Conservation (phyloP, 2,888 invertebrate genomes). For the Oxycera nigricornis region DNA sequence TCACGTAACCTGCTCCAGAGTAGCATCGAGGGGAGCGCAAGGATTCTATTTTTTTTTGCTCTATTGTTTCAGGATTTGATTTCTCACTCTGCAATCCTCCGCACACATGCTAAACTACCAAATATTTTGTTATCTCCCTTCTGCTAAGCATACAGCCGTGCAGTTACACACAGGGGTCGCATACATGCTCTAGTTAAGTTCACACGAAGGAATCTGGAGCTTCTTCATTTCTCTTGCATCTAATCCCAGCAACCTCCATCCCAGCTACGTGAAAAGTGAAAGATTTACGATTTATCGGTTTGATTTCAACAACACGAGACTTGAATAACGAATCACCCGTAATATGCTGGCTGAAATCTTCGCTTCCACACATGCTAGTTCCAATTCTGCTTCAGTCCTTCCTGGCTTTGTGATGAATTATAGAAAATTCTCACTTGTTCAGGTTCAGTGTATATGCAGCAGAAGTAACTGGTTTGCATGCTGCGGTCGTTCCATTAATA, state of each 20-base stretch:
- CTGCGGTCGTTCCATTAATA: no score
- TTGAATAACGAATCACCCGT: constrained; percentile 49
- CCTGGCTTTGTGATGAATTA: constrained; percentile 14
- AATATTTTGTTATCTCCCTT: constrained; percentile 9
- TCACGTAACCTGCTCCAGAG: not conserved
- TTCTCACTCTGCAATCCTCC: not conserved
- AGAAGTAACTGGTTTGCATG: no score
- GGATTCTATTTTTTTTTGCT: not conserved
- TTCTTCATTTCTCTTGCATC: constrained; percentile 45
- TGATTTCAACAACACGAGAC: constrained; percentile 51
- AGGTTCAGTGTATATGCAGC: no score
- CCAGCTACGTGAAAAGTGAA: constrained; percentile 49
- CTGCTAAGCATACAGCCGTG: not conserved
- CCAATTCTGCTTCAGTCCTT: not conserved
- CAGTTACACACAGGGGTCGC: not conserved
- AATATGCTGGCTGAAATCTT: constrained; percentile 28
- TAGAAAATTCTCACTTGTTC: constrained; percentile 20
- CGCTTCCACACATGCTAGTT: not conserved
- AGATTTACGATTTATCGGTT: constrained; percentile 52
- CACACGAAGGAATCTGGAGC: constrained; percentile 14
- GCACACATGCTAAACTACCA: constrained; percentile 1
- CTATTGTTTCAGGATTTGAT: not conserved
- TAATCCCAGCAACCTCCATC: constrained; percentile 43
- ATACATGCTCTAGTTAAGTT: not conserved
- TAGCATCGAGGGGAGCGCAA: not conserved